These are phyloP conservation scores for Merops nubicus DNA, from an alignment of 2,113 vertebrate genomes.

Conservation along the genomic window DNA sequence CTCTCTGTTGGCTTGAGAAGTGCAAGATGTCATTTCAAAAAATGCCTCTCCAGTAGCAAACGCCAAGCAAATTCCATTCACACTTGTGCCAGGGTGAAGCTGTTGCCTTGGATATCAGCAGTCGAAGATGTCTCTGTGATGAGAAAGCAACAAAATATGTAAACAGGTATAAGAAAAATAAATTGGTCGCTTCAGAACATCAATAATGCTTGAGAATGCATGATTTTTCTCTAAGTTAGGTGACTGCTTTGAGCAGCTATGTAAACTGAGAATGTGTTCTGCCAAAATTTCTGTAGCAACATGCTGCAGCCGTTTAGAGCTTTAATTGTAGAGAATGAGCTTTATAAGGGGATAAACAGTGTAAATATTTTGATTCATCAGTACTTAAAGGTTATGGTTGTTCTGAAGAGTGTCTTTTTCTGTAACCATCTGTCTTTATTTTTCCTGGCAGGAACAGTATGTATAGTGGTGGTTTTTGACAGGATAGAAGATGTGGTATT, in stretches of 20 bases:
- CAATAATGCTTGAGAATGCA: background rate
- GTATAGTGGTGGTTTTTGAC: background rate
- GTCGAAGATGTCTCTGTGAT: background rate
- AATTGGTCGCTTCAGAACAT: background rate
- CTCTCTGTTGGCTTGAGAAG: background rate
- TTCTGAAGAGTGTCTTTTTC: constrained; percentile 7
- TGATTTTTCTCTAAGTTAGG: background rate
- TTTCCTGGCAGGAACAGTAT: background rate
- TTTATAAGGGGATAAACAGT: background rate
- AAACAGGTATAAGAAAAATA: background rate
- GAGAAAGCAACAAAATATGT: background rate
- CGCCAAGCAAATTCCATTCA: background rate
- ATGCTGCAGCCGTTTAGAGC: background rate
- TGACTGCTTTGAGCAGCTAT: background rate
- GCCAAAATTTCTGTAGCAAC: constrained; percentile 27
- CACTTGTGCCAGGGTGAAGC: background rate
- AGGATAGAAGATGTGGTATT: background rate
- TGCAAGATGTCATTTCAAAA: background rate
- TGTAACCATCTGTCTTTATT: constrained; percentile 30
- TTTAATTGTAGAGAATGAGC: constrained; percentile 12
- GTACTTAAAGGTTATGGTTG: background rate
- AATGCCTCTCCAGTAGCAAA: background rate
- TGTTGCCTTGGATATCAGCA: background rate
- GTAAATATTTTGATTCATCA: constrained; percentile 57
- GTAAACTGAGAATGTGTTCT: constrained; percentile 21